Conservation (phyloP, 92 coral and sea anemone genomes). For the Zoanthus solanderi region DNA sequence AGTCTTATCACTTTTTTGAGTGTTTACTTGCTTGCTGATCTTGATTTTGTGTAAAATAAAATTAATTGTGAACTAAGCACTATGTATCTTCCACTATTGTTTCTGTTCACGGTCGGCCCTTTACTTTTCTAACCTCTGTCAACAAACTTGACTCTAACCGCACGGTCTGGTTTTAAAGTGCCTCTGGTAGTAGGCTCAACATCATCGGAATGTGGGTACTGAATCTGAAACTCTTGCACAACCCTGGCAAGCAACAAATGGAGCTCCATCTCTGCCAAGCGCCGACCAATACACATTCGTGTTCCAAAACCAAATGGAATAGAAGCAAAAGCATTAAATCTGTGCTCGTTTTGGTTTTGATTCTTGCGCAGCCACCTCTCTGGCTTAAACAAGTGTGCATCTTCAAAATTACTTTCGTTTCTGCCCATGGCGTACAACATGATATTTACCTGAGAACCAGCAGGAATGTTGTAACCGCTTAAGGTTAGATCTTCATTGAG, state of each 20-base stretch:
- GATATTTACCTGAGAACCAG: conserved; percentile 61
- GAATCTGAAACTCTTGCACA: conserved; percentile 67
- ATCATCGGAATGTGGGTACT: conserved; percentile 59
- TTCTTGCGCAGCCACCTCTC: conserved; percentile 76
- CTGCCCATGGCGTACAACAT: conserved; percentile 62
- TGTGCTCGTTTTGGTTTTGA: not conserved
- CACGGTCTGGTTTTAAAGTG: conserved; percentile 16
- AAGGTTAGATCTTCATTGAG: conserved; percentile 60
- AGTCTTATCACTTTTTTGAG: too few species aligned
- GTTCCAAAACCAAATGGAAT: conserved; percentile 86
- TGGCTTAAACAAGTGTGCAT: conserved; percentile 67
- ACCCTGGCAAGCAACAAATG: conserved; percentile 69
- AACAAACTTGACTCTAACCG: conserved; percentile 45
- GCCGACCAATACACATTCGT: conserved; percentile 81
- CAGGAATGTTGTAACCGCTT: conserved; percentile 72
- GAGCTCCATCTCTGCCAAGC: conserved; percentile 77
- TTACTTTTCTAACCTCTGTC: conserved; percentile 2
- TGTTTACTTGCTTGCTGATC: too few species aligned
- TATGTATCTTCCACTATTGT: too few species aligned
- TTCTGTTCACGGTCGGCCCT: too few species aligned
- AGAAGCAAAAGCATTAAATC: conserved; percentile 54
- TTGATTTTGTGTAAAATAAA: too few species aligned
- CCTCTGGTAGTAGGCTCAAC: conserved; percentile 19
- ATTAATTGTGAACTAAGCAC: too few species aligned
- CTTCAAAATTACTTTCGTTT: conserved; percentile 60